A percentile compares a stretch with the other conserved stretches of the same genome.
Evolutionary conservation across 1,140 invertebrate species (phyloP).

Genomic region (Brachionus plicatilis): DNA sequence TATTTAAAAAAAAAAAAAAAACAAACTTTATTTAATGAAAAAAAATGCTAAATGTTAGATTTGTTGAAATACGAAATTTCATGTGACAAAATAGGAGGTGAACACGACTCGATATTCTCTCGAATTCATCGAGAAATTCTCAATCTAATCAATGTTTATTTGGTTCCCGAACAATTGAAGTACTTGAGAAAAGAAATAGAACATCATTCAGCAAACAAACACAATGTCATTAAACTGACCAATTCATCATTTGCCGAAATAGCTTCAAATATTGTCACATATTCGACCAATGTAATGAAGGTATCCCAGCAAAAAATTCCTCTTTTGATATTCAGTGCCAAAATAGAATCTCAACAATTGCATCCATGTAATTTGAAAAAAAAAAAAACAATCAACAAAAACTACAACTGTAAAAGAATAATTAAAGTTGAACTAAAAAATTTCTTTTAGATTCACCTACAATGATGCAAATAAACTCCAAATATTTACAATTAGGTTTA

Average conservation of each 20-base stretch:
- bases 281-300: slow-evolving; percentile 6
- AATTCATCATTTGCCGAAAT: slow-evolving; percentile 6
- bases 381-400: background rate
- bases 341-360: background rate
- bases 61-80: background rate
- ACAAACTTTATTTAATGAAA: background rate
- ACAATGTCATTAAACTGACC: background rate
- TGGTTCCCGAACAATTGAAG: background rate
- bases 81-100: background rate
- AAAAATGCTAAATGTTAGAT: background rate
- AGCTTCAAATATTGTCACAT: slow-evolving; percentile 6
- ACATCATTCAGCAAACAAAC: background rate
- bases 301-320: background rate
- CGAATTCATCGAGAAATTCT: slow-evolving; percentile 1
- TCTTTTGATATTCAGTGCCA: slow-evolving; percentile 19
- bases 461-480: slow-evolving; percentile 2
- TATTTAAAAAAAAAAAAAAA: background rate
- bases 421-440: too few species aligned
- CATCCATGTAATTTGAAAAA: background rate
- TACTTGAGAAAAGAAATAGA: slow-evolving; percentile 32
- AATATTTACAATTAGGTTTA: background rate
- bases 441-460: background rate
- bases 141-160: slow-evolving; percentile 1
- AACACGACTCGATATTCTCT: slow-evolving; percentile 28
- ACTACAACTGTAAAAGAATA: background rate